phyloP scores from a whole-genome alignment of 2,888 invertebrate species.

The Glaucopsyche alexis region DNA sequence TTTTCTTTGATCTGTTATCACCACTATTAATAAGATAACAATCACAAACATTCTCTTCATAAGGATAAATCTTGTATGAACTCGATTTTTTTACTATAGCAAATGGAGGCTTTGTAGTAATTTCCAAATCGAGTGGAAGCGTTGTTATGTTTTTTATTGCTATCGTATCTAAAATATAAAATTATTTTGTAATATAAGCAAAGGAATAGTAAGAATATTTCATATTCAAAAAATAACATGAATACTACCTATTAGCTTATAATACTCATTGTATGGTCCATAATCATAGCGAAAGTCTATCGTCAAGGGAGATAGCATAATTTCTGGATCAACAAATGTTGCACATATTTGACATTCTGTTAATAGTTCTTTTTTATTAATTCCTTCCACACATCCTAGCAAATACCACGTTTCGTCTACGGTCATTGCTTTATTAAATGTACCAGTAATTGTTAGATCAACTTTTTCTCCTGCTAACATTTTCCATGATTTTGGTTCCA shows the following conservation, averaged over 20 bases:
- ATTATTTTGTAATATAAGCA: neutral
- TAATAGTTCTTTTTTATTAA: conserved; percentile 75
- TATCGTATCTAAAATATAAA: conserved; percentile 68
- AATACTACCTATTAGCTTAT: conserved; percentile 67
- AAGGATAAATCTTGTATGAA: conserved; percentile 58
- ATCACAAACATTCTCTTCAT: conserved; percentile 61
- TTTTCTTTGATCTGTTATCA: conserved; percentile 52
- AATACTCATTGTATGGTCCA: conserved; percentile 65
- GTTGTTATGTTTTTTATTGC: conserved; percentile 77
- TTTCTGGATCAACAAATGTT: conserved; percentile 80
- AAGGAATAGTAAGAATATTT: neutral
- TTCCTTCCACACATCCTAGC: conserved; percentile 75
- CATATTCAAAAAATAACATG: neutral
- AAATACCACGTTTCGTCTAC: conserved; percentile 80
- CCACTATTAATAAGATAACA: conserved; percentile 48
- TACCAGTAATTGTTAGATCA: conserved; percentile 60
- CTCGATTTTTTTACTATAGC: conserved; percentile 60
- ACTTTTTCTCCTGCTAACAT: conserved; percentile 67
- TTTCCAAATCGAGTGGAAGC: conserved; percentile 68
- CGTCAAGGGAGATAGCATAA: conserved; percentile 70
- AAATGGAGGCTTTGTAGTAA: conserved; percentile 75
- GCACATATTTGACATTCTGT: conserved; percentile 73
- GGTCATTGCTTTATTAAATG: conserved; percentile 59
- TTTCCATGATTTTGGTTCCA: conserved; percentile 70
- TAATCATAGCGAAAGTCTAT: conserved; percentile 75